phyloP scores from a whole-genome alignment of 2,888 invertebrate genomes.

The Clepsis dumicolana region DNA sequence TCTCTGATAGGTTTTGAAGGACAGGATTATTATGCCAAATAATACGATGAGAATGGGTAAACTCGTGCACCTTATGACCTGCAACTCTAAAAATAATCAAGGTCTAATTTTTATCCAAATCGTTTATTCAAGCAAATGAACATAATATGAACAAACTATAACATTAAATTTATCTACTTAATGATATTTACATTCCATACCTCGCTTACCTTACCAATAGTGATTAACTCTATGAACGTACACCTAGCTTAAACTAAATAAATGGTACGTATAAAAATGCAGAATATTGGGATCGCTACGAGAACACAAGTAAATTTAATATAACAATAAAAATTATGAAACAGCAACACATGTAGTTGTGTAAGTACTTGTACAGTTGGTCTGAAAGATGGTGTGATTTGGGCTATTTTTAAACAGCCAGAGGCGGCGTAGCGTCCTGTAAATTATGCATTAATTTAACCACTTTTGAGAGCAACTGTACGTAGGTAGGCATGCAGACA shows the following conservation, averaged over 20 bases:
- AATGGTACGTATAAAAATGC: slow-evolving; percentile 66
- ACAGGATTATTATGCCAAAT: no score
- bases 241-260: slow-evolving; percentile 74
- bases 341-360: slow-evolving; percentile 21
- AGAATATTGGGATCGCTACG: slow-evolving; percentile 63
- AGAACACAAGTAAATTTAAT: slow-evolving; percentile 41
- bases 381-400: slow-evolving; percentile 30
- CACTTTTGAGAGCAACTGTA: slow-evolving; percentile 38
- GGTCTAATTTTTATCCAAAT: slow-evolving; percentile 81
- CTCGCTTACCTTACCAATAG: slow-evolving; percentile 73
- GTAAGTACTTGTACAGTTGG: slow-evolving; percentile 29
- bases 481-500: slow-evolving; percentile 31
- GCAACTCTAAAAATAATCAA: slow-evolving; percentile 50
- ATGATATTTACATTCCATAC: slow-evolving; percentile 85
- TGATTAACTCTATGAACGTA: slow-evolving; percentile 74
- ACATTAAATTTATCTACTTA: slow-evolving; percentile 87
- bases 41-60: no score
- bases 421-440: slow-evolving; percentile 11
- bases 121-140: slow-evolving; percentile 86
- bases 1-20: no score
- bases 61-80: no score
- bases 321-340: slow-evolving; percentile 33
- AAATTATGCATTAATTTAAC: slow-evolving; percentile 23
- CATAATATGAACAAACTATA: slow-evolving; percentile 86
- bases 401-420: slow-evolving; percentile 31